Conservation (phyloP, 2,113 vertebrate genomes). For the Anarhynchus alexandrinus region DNA sequence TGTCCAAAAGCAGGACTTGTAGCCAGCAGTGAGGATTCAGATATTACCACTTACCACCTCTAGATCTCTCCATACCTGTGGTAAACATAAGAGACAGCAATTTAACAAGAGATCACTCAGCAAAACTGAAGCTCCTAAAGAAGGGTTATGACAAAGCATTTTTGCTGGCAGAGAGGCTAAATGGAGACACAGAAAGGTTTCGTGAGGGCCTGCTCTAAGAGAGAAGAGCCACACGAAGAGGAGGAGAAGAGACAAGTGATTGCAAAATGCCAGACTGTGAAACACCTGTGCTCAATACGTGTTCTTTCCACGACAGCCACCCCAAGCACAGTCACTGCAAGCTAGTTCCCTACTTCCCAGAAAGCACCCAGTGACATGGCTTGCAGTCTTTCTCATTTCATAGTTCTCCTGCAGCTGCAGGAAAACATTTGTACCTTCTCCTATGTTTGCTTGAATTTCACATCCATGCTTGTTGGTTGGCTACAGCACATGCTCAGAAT, state of each 20-base stretch:
- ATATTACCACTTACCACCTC: not conserved
- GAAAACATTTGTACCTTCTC: not conserved
- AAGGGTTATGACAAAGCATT: not conserved
- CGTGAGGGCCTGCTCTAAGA: not conserved
- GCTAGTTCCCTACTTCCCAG: not conserved
- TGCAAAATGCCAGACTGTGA: not conserved
- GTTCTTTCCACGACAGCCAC: not conserved
- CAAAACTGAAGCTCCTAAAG: not conserved
- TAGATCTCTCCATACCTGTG: not conserved
- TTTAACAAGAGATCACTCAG: not conserved
- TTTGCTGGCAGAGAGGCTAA: not conserved
- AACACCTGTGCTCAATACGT: fast-evolving
- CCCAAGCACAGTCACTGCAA: not conserved
- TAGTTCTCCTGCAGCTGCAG: not conserved
- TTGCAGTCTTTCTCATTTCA: not conserved
- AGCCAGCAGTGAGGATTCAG: not conserved
- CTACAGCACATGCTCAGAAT: not conserved
- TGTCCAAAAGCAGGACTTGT: not conserved
- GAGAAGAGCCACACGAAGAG: fast-evolving
- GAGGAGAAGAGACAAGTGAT: fast-evolving
- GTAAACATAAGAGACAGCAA: not conserved
- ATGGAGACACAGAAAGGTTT: fast-evolving
- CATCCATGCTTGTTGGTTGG: not conserved
- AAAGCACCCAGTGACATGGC: fast-evolving
- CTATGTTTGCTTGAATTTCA: not conserved